A percentile compares a stretch with the other conserved stretches of the same genome.
phyloP scores from a whole-genome alignment of 2,797 vertebrate genomes.

The Orestias chungarensis region DNA sequence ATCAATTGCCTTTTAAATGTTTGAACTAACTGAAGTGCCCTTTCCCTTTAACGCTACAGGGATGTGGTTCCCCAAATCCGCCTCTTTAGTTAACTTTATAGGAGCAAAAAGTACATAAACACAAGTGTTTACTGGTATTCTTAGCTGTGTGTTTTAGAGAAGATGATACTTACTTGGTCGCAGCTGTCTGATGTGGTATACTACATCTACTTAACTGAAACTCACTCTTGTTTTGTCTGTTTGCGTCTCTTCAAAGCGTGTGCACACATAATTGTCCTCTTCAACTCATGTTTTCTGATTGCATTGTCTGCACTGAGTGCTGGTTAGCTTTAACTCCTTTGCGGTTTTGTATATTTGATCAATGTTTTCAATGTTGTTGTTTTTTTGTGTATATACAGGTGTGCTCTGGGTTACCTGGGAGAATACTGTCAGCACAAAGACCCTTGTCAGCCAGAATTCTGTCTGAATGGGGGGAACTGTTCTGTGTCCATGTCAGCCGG shows the following conservation, averaged over 20 bases:
- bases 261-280: constrained; percentile 11
- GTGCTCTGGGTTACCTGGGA: constrained; percentile 87
- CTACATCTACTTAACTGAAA: constrained; percentile 52
- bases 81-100: constrained; percentile 18
- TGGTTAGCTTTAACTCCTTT: constrained; percentile 18
- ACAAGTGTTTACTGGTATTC: constrained; percentile 26
- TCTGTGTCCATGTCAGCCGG: constrained; percentile 73
- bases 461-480: constrained; percentile 90
- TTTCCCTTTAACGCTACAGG: constrained; percentile 25
- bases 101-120: constrained; percentile 14
- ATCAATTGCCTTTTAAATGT: not conserved
- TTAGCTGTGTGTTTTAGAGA: constrained; percentile 52
- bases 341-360: constrained; percentile 10
- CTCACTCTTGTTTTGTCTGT: constrained; percentile 58
- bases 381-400: constrained; percentile 74
- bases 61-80: constrained; percentile 32
- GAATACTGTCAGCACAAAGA: constrained; percentile 92
- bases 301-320: constrained; percentile 14
- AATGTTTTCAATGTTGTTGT: constrained; percentile 23
- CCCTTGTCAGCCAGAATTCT: constrained; percentile 86
- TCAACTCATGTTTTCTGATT: constrained; percentile 27
- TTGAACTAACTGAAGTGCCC: not conserved
- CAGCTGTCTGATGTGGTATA: constrained; percentile 64
- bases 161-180: constrained; percentile 17
- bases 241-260: constrained; percentile 30